Base-by-base conservation (phyloP, 2,113 vertebrate species). In the Oreotragus oreotragus region DNA sequence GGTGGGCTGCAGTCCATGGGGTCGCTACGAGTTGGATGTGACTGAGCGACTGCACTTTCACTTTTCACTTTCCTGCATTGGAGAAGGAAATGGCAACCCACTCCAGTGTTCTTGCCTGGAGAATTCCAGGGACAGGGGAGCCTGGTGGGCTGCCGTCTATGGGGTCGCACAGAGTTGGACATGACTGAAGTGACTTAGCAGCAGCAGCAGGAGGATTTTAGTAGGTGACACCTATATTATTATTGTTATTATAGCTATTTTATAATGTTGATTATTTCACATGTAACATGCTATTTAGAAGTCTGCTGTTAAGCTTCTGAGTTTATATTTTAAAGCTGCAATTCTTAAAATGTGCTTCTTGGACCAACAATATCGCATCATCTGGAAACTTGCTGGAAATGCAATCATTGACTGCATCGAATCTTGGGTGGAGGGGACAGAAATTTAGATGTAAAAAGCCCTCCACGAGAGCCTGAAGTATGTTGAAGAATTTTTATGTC, bases 161-260 rank as follows among this genome's bases (percentile, higher is more conserved):
- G 6, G 28, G 60, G 14, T 62, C 6, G 0, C 28, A 7, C 6
- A 62, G 28, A 62, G 58, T 60, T 0, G 0, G 58, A 62, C 6
- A 1, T 0, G 0, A 62, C 60, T 62, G 60, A 62, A 62, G 58
- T 0, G 6, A 15, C 28, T 62, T 62, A 30, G 60, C 60, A 30
- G 57, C 28, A 62, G 58, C 12, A 60, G 58, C 11, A 60, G 58
- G 5, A 30, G n/a, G 49, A 49, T 77, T 57, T 9, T 66, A 30
- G 47, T 36, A 19, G 4, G 17, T 2, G 36, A 16, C 39, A 30
- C 16, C 49, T 73, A 15, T 60, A 80, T 86, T 66, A 58, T 70
- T 70, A n/a, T 70, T 60, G 8, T 36, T 51, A 53, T 49, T 81
- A n/a, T 25, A 70, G 51, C 8, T 39, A 36, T 49, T 62, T 64